Evolutionary conservation across 1,140 invertebrate genomes (phyloP), one percentile per base, ranked within the genome.

Genomic region (Drosophila suzukii): DNA sequence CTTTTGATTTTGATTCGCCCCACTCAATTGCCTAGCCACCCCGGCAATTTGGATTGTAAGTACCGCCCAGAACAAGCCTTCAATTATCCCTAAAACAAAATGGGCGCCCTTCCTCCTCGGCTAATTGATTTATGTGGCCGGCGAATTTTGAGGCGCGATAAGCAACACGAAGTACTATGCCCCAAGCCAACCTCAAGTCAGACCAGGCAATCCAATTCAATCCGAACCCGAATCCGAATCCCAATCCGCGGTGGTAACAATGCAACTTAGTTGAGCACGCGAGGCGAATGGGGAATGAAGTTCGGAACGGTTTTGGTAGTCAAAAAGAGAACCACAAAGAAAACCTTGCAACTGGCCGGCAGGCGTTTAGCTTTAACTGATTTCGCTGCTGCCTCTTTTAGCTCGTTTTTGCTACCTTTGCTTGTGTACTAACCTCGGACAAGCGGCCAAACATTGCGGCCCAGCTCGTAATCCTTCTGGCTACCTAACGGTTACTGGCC

Each of bases 71-170:
- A 54, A 44, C 15, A 39, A 39, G 32, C 51, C 46, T 46, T 39
- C 47, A 60, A 63, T 63, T 62, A 73, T 73, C 44, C 34, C 70
- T 72, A 54, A 70, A 54, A 49, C 43, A 51, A 60, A 58, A 56
- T 65, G 61, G 46, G 24, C 11, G 55, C 60, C 75, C 49, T 58
- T 41, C 34, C 20, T 36, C 49, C 50, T n/a, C 47, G 34, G 53
- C 81, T 79, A 86, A 86, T 86, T 86, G 82, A 86, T 86, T 86
- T 88, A 86, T 86, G 78, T 56, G 57, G 50, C 56, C 60, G 47
- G 47, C 44, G 60, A 66, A 82, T 75, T 76, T 68, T 53, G 68
- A 71, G 61, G 77, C 51, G 77, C 74, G 81, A 85, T 85, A 85
- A 73, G 60, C 74, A 51, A 62, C 82, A 85, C 82, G 78, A 88